Evolutionary conservation across 2,888 invertebrate genomes (phyloP), one percentile per base, ranked within the genome.

Genomic region (Lymantria monacha): DNA sequence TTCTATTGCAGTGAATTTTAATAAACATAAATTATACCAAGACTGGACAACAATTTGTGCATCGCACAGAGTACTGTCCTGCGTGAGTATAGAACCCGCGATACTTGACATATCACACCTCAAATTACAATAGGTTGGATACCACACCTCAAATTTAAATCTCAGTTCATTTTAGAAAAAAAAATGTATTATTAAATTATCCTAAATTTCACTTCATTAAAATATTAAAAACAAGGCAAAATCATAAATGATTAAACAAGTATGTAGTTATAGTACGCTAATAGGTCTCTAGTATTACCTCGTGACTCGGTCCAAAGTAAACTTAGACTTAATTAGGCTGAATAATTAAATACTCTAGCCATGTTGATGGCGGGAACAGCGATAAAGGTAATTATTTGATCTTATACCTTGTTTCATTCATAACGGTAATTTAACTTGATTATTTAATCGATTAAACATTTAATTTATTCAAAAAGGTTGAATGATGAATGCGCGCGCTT

Each of bases 321-420:
- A 47, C 15, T 44, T 56, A 46, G 44, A 61, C 56, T 59, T 70
- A 69, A 68, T 70, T 70, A 68, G 60, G 48, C 44, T 57, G 44
- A 53, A 66, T 68, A 68, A 70, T 68, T 70, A 68, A 68, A 65
- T 57, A 57, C 33, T 51, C 49, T 44, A 49, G 48, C 41, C 46
- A 38, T 55, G 49, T 44, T 49, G 66, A 55, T 62, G 57, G 55
- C 52, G 54, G 53, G 44, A 46, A 57, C 44, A 50, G 50, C 50
- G 63, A 59, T 69, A 69, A 66, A 54, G 50, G 55, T 57, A 66
- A 66, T 69, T 61, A 69, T 69, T 66, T 66, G 51, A 66, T 66
- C 57, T 57, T 57, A 56, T 50, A 44, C 51, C 50, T 54, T 56
- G 54, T 54, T 51, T 49, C 31, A 51, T 51, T 55, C 52, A 43